Evolutionary conservation across 2,113 vertebrate species (phyloP), one percentile per base, ranked within the genome.

Genomic region (Sorex araneus): DNA sequence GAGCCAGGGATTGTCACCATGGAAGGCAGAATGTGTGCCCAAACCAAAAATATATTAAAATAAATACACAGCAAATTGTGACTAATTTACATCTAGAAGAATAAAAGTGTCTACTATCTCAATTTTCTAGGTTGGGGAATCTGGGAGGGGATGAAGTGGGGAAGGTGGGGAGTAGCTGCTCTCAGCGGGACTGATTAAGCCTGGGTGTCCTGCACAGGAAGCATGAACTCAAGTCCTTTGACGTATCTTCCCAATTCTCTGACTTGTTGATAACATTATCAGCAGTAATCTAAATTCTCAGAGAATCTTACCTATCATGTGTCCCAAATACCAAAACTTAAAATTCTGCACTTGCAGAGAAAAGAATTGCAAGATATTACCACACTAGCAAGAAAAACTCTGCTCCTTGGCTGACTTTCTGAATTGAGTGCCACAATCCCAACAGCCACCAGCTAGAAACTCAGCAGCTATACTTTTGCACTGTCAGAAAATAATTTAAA

Each of bases 401-500:
- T 76, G 60, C 4, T 94, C 7, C 11, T 83, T 36, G 73, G 50
- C 43, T 71, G 16, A 34, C 3, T 67, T 89, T 81, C 76, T 80
- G 18, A 90, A 92, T 87, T 92, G 6, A 18, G 36, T 40, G 81
- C 30, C 27, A 60, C 84, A 75, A 86, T 88, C 30, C 60, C 36
- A 92, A 90, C 63, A 83, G 73, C 89, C 64, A 69, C 92, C 80
- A 87, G 74, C 81, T 85, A 83, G 94, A 96, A 91, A 75, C 76
- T 76, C 36, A 73, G 45, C n/a, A 89, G 77, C 76, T 93, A 12
- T 86, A 83, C 78, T 80, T 95, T 94, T 82, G 27, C 79, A 73
- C 95, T 81, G 74, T 95, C 43, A 94, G 87, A 92, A 96, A 96
- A 94, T 87, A 94, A 94, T 94, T 90, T 93, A 77, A 94, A 84